These are phyloP conservation scores for Ictidomys tridecemlineatus DNA, from an alignment of 2,113 vertebrate genomes.

Conservation along the genomic window DNA sequence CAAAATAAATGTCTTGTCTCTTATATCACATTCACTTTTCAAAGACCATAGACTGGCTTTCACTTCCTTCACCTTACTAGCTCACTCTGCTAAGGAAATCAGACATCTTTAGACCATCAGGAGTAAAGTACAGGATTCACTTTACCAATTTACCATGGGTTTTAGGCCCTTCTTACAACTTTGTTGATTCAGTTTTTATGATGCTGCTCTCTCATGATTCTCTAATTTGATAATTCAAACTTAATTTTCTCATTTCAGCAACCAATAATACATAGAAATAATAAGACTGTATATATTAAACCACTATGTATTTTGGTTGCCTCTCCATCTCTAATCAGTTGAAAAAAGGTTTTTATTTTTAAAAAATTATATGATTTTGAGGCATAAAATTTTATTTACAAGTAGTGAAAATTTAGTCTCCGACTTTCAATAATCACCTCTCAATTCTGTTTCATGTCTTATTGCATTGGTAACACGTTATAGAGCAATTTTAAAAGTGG, in stretches of 20 bases:
- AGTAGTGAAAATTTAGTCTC: constrained; percentile 39
- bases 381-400: background rate
- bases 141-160: background rate
- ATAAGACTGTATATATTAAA: background rate
- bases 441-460: constrained; percentile 12
- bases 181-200: constrained; percentile 1
- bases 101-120: background rate
- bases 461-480: background rate
- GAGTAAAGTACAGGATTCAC: fast-evolving
- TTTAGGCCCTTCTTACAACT: background rate
- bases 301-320: background rate
- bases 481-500: background rate
- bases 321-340: background rate
- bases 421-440: background rate
- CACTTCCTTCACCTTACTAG: background rate
- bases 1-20: background rate
- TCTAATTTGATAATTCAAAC: background rate
- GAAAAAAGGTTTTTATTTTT: constrained; percentile 14
- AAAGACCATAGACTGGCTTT: constrained; percentile 12
- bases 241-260: background rate
- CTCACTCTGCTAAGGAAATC: background rate
- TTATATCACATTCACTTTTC: background rate
- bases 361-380: constrained; percentile 28
- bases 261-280: background rate
- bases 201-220: background rate